Base-by-base conservation (phyloP, 2,797 vertebrate species). In the Pangasius sanitwongsei region DNA sequence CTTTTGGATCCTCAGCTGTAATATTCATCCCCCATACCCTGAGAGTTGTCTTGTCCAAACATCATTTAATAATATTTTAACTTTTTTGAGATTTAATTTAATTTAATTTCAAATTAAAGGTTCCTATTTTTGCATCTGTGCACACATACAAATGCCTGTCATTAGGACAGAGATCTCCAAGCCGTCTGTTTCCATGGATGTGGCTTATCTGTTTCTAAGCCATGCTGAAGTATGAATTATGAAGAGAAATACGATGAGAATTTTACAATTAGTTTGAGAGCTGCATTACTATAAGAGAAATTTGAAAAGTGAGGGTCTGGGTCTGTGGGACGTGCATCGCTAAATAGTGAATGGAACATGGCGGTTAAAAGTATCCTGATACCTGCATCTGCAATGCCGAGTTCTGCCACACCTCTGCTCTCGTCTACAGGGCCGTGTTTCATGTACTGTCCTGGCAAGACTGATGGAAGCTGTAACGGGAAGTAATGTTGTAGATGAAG, bases 381-480 rank as follows among this genome's bases (percentile, higher is more conserved):
- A 96, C 96, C 95, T 91, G 92, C 28, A 74, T 95, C 93, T 77
- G 41, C 69, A 57, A 57, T 91, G 67, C 15, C 9, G 63, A 37
- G 25, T 59, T 96, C 95, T 57, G 89, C 41, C 80, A 77, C 75
- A 48, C 59, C 92, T 90, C 89, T 93, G 86, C 7, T 93, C 85
- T 94, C 93, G 7, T 95, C 95, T n/a, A 91, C 85, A 6, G 89
- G 55, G 55, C 89, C 88, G 2, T 87, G 91, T 88, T 90, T 95
- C 90, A 94, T 92, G 89, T 92, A 88, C 77, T 95, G 89, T 90
- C 91, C 93, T 55, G 93, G 65, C 1, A 88, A 90, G 86, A 91
- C 75, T 25, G 92, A 94, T 15, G 94, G 93, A 55, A 95, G 90
- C 96, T 97, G 92, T 81, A 75, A 12, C 6, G 23, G 86, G 89